A percentile compares a stretch with the other conserved stretches of the same genome.
phyloP scores from a whole-genome alignment of 1,140 invertebrate species.

The Cotesia chilonis region DNA sequence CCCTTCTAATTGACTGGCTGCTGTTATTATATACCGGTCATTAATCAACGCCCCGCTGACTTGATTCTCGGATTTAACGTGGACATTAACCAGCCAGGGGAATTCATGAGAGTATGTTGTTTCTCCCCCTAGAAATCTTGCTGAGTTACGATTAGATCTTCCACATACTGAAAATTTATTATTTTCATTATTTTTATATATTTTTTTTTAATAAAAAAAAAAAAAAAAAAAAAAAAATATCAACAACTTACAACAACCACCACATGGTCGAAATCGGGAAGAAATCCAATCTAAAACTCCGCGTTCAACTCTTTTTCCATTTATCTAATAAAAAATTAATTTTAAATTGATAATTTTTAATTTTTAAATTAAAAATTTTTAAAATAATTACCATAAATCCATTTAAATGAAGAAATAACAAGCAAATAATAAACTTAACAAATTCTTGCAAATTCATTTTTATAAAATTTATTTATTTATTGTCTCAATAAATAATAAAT shows the following conservation, averaged over 20 bases:
- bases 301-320: conserved; percentile 41
- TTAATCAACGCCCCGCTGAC: conserved; percentile 67
- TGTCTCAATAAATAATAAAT: background rate
- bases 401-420: conserved; percentile 30
- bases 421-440: conserved; percentile 51
- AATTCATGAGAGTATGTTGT: conserved; percentile 64
- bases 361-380: background rate
- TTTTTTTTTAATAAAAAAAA: conserved; percentile 14
- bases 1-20: conserved; percentile 65
- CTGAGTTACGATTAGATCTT: conserved; percentile 53
- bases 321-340: background rate
- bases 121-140: conserved; percentile 63
- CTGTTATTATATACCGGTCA: conserved; percentile 68
- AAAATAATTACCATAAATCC: too few species aligned
- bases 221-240: too few species aligned
- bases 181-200: background rate
- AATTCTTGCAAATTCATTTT: conserved; percentile 56
- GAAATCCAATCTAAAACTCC: conserved; percentile 54
- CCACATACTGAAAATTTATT: conserved; percentile 52
- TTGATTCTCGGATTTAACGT: conserved; percentile 48
- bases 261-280: conserved; percentile 52
- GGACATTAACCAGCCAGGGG: conserved; percentile 67
- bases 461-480: conserved; percentile 30
- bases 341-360: too few species aligned
- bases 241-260: conserved; percentile 54